A percentile compares a stretch with the other conserved stretches of the same genome.
Conservation (phyloP, 2,797 vertebrate species). For the Siniperca obscura region DNA sequence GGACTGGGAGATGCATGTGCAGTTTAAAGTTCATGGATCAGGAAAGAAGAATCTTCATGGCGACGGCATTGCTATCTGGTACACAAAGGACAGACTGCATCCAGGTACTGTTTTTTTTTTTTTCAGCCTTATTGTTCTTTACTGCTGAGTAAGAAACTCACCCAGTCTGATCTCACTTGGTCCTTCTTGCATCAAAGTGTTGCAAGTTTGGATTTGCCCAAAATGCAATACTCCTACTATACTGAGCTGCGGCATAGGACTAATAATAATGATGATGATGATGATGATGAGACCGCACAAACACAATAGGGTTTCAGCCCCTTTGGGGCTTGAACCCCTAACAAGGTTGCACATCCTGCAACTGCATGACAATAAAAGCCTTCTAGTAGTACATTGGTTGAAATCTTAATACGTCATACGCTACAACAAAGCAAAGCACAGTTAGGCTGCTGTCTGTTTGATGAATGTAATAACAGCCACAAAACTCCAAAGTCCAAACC, state of each 20-base stretch:
- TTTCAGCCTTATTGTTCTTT: background rate
- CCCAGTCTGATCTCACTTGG: background rate
- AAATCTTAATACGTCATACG: background rate
- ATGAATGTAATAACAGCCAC: background rate
- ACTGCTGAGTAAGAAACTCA: background rate
- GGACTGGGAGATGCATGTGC: conserved; percentile 98
- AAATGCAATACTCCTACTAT: background rate
- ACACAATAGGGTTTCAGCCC: too few relatives aligned
- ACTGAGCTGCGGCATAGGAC: too few relatives aligned
- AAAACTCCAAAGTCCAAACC: background rate
- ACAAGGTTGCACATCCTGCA: background rate
- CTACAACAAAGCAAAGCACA: background rate
- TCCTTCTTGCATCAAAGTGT: background rate
- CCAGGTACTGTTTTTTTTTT: conserved; percentile 82
- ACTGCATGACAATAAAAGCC: background rate
- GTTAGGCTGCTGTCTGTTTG: too few relatives aligned
- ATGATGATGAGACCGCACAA: too few relatives aligned
- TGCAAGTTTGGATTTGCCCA: conserved; percentile 15
- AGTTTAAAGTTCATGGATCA: conserved; percentile 93
- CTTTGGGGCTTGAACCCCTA: too few relatives aligned
- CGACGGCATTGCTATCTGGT: conserved; percentile 97
- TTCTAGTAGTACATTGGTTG: background rate
- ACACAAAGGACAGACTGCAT: conserved; percentile 93
- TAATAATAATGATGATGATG: too few relatives aligned
- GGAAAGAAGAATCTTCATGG: conserved; percentile 98